Base-by-base conservation (phyloP, 2,888 invertebrate species). In the Eristalis arbustorum region DNA sequence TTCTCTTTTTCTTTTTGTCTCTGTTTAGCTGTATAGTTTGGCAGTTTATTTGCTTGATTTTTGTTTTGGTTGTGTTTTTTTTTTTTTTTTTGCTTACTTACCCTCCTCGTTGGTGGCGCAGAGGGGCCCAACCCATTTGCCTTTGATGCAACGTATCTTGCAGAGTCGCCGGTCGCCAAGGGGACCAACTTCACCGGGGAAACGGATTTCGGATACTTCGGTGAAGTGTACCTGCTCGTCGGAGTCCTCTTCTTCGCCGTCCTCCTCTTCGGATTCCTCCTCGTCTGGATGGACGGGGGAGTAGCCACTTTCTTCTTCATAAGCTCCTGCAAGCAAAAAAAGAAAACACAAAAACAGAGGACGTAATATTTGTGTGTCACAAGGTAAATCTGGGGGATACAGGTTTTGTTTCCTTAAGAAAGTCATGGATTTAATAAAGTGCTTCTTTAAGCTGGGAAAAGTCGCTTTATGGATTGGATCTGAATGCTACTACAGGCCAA, bases 131-230 rank as follows among this genome's bases (percentile, higher is more conserved):
- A 96, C 96, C 97, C 97, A 97, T 91, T 96, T 95, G 63, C 97
- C 97, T 90, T 96, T 96, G 83, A 97, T 95, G 91, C 97, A 97
- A 92, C 97, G 96, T 88, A 97, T 96, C 92, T 97, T 97, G 92
- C 97, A 97, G 75, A 96, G 94, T 31, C 96, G 93, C 77, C 95
- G 94, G 91, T 96, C 96, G 88, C 95, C 95, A 81, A 96, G 92
- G 3, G 96, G 96, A 13, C 96, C 96, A 88, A 96, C 95, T 88
- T 96, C 94, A 22, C 96, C 96, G n/a, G 96, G 95, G 92, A 97
- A 97, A 84, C 93, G 93, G 81, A 93, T 92, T 89, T 93, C 93
- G 11, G 92, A 92, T 40, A 93, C 93, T 89, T 93, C 93, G 67
- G 91, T 91, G 85, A 93, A 93, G 84, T 92, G 92, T 40, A 92